Conservation (phyloP, 2,888 invertebrate genomes). For the Homarus gammarus region DNA sequence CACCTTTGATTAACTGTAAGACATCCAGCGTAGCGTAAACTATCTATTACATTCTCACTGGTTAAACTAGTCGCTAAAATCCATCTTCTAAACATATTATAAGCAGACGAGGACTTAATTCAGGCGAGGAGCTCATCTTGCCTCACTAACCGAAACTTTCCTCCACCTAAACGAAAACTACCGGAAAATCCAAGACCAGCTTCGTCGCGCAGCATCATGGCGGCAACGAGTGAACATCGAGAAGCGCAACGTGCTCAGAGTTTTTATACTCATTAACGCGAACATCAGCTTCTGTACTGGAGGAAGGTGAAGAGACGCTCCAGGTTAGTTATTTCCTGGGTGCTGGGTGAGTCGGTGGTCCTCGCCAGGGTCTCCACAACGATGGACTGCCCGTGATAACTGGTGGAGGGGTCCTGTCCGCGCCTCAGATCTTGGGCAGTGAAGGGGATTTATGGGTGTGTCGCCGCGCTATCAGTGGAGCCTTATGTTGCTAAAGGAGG, state of each 20-base stretch:
- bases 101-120: too few species aligned
- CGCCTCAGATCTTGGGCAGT: constrained; percentile 43
- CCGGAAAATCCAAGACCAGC: background rate
- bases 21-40: too few species aligned
- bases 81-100: too few species aligned
- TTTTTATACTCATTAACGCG: constrained; percentile 67
- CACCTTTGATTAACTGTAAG: too few species aligned
- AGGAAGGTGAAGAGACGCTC: constrained; percentile 34
- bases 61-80: too few species aligned
- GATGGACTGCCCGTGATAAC: constrained; percentile 65
- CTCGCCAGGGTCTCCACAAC: constrained; percentile 18
- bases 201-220: constrained; percentile 2
- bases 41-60: too few species aligned
- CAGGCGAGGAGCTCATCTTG: too few species aligned
- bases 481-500: background rate
- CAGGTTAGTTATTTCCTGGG: constrained; percentile 48
- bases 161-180: background rate
- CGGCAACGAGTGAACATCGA: constrained; percentile 54
- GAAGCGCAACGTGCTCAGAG: constrained; percentile 58
- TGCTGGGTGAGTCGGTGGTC: constrained; percentile 22
- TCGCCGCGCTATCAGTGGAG: constrained; percentile 38
- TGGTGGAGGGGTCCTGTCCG: constrained; percentile 50
- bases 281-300: constrained; percentile 69
- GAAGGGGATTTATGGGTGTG: constrained; percentile 51
- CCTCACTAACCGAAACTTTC: background rate